Conservation (phyloP, 2,797 vertebrate genomes). For the Cynodonichthys magdalenae region DNA sequence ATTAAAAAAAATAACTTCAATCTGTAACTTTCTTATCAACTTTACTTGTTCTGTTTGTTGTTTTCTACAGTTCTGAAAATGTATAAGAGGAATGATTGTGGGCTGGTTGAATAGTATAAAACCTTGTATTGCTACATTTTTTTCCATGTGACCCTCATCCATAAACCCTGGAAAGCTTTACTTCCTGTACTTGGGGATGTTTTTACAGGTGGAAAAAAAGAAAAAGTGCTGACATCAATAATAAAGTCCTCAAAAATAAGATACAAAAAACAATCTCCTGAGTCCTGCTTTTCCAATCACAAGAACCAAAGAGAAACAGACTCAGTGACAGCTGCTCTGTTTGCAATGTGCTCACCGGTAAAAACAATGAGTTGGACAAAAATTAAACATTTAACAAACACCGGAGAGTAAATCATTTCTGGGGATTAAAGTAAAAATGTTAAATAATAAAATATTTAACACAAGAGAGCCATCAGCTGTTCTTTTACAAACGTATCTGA, state of each 20-base stretch:
- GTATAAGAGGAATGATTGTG: not conserved
- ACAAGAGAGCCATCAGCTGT: not conserved
- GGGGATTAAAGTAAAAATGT: not conserved
- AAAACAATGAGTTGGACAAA: not conserved
- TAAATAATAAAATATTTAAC: not conserved
- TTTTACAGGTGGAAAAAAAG: conserved; percentile 16
- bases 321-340: not conserved
- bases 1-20: no score
- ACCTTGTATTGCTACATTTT: conserved; percentile 3
- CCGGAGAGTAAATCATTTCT: not conserved
- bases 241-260: conserved; percentile 10
- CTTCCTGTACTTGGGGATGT: conserved; percentile 9
- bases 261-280: conserved; percentile 1
- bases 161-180: not conserved
- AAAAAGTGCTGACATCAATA: conserved; percentile 6
- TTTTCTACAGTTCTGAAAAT: not conserved
- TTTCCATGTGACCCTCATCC: not conserved
- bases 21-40: no score
- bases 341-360: not conserved
- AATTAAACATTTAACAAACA: not conserved
- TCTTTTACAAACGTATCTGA: not conserved
- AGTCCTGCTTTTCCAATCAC: not conserved
- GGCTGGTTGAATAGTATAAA: no score
- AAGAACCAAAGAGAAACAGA: not conserved
- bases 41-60: no score